phyloP scores from a whole-genome alignment of 1,140 invertebrate species.

The Chelonus insularis region DNA sequence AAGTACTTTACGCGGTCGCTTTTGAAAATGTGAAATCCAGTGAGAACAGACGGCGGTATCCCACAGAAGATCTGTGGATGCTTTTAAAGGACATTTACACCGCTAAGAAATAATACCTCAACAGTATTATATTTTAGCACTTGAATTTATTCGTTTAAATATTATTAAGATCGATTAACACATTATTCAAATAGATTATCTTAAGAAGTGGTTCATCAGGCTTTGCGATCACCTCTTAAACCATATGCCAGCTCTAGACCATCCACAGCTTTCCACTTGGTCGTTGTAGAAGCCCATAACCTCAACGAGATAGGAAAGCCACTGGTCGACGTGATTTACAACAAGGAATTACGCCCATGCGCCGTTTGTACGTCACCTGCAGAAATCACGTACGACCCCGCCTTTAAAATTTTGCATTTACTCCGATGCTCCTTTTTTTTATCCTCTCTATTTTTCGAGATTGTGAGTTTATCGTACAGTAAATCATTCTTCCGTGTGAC shows the following conservation, averaged over 20 bases:
- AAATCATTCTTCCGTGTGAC: too few species aligned
- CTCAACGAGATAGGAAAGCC: constrained; percentile 39
- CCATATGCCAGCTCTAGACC: background rate
- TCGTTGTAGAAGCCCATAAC: constrained; percentile 45
- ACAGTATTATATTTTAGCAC: too few species aligned
- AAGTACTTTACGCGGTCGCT: constrained; percentile 1
- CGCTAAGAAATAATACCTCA: too few species aligned
- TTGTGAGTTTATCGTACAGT: background rate
- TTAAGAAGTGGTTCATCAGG: background rate
- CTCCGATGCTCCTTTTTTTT: background rate
- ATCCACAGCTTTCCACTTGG: background rate
- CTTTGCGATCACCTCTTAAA: background rate
- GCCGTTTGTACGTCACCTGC: constrained; percentile 42
- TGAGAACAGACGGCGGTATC: background rate
- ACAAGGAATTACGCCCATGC: constrained; percentile 41
- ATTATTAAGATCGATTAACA: too few species aligned
- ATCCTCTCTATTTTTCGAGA: background rate
- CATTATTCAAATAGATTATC: background rate
- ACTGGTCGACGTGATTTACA: constrained; percentile 44
- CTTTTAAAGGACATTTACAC: too few species aligned
- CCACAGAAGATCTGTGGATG: too few species aligned
- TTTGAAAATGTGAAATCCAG: background rate
- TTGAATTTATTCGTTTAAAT: too few species aligned
- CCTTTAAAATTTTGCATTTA: constrained; percentile 15
- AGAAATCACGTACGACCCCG: constrained; percentile 34